Evolutionary conservation across 2,888 invertebrate species (phyloP).

Genomic region (Tetropium fuscum): DNA sequence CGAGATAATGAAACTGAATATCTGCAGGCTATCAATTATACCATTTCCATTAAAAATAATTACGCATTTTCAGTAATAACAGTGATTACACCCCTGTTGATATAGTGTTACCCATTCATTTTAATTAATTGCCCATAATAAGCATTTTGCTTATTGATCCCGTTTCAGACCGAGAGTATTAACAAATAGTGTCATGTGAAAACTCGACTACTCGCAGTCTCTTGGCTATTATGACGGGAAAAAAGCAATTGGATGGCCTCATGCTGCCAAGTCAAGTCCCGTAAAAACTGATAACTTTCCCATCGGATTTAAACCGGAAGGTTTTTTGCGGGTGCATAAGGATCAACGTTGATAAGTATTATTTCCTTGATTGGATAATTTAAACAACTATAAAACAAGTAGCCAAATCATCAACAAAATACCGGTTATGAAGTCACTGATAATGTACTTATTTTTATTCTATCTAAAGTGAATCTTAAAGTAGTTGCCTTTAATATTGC

Average conservation of each 20-base stretch:
- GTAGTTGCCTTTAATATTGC: too few relatives aligned
- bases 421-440: too few relatives aligned
- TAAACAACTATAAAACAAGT: too few relatives aligned
- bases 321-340: neutral
- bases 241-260: slow-evolving; percentile 20
- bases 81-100: slow-evolving; percentile 13
- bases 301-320: neutral
- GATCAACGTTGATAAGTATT: neutral
- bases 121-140: slow-evolving; percentile 18
- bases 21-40: slow-evolving; percentile 39
- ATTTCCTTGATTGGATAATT: neutral
- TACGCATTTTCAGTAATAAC: slow-evolving; percentile 5
- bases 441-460: too few relatives aligned
- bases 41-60: slow-evolving; percentile 32
- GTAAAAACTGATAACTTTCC: slow-evolving; percentile 24
- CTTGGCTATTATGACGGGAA: slow-evolving; percentile 9
- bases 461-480: too few relatives aligned
- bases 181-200: slow-evolving; percentile 9
- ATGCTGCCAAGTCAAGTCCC: slow-evolving; percentile 19
- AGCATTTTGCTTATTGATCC: neutral
- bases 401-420: too few relatives aligned
- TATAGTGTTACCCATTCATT: slow-evolving; percentile 1
- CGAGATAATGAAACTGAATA: slow-evolving; percentile 24
- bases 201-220: slow-evolving; percentile 10
- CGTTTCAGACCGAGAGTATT: slow-evolving; percentile 13